Base-by-base conservation (phyloP, 2,888 invertebrate species). In the Scaptomyza polygonia region DNA sequence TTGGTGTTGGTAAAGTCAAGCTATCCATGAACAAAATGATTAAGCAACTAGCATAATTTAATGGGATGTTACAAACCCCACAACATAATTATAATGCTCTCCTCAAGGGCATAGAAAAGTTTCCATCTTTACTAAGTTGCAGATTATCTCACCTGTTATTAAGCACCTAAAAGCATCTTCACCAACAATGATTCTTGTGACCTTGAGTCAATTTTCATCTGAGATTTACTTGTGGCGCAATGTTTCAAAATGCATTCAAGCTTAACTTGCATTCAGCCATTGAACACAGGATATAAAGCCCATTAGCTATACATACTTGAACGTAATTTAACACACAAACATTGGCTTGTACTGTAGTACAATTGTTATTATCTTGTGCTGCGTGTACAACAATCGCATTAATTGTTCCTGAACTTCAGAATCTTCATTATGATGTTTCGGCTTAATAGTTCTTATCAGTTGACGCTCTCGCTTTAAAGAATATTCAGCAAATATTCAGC, bases 371-470 rank as follows among this genome's bases (percentile, higher is more conserved):
- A 51, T 57, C 53, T 7, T 34, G 42, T 53, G 2, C 1, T 42
- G 56, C 63, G 56, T 49, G 29, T 49, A 63, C 40, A 59, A 59
- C 42, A 62, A 65, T 39, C 77, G 59, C 56, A 63, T 73, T 83
- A 86, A 71, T 83, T 86, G 73, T 57, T 67, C 53, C 52, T 54
- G 25, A 40, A 51, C 49, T 40, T 21, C 43, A 59, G 67, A 57
- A 67, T 67, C 82, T 77, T 66, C 63, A 79, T 64, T 39, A 66
- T 27, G 52, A 69, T 58, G 48, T 54, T 25, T 32, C 51, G 56
- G 53, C 54, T 54, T 53, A 32, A 12, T 27, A 36, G 32, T 59
- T 72, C 57, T 74, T 77, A 75, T 67, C 77, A 67, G 44, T 57
- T 32, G 4, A 0, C 25, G 9, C 30, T 12, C 29, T 12, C 8